Base-by-base conservation (phyloP, 2,113 vertebrate genomes). In the Xerus inauris region DNA sequence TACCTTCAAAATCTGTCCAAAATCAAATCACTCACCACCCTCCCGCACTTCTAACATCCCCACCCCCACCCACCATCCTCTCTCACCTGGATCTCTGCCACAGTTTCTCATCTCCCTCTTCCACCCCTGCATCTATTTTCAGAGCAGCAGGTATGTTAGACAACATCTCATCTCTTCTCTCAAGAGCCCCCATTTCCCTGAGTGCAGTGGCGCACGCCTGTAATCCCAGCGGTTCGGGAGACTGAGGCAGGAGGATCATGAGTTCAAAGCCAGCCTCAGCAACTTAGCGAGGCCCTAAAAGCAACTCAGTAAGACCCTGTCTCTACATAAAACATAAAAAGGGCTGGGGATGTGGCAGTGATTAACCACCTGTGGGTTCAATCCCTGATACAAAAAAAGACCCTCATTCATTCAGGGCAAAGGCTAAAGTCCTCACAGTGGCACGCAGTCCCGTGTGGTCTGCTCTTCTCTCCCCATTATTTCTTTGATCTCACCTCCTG, bases 371-470 rank as follows among this genome's bases (percentile, higher is more conserved):
- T 9, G 8, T 62, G 26, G 59, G 26, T 62, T 24, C 9, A 62
- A 62, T 62, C 59, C 20, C 59, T 62, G 59, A 9, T 62, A 2
- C 54, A 20, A 20, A 57, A 19, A 59, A 22, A 59, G 19, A 57
- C 20, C 6, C 54, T 20, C 54, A 57, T 57, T 57, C 54, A 57
- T 57, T 67, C 82, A 84, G 47, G 7, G 30, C 38, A 67, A 69
- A 57, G 28, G 49, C 64, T 40, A 8, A 57, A 73, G 82, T 69
- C 54, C 64, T 80, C 51, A 24, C 11, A 35, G 82, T 30, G 28
- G 12, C 57, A 80, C 28, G 16, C 1, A 0, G 12, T 40, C n/a
- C 8, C 0, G 28, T 6, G 1, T 3, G 1, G 7, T 64, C 47
- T n/a, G 19, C n/a, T 57, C 54, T 35, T 1, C n/a, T 22, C 42